A percentile compares a stretch with the other conserved stretches of the same genome.
These are phyloP conservation scores for Phacellophora camtschatica DNA, from an alignment of 30 jellyfish, hydroid and myxozoan genomes.

Conservation along the genomic window DNA sequence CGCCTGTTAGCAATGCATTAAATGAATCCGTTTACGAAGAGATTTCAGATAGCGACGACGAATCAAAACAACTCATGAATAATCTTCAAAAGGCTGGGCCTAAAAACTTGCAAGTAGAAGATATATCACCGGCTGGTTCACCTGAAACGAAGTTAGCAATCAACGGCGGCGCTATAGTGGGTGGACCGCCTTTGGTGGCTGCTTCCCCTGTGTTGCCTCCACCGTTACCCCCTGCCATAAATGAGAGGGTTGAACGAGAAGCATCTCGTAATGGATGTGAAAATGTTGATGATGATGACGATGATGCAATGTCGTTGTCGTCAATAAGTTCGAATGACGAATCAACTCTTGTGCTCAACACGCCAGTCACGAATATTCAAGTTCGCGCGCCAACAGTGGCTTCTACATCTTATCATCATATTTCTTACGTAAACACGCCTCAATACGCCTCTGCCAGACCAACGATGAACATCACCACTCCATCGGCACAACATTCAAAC, in stretches of 20 bases:
- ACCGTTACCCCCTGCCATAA: not conserved
- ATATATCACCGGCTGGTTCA: constrained; percentile 75
- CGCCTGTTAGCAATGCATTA: not conserved
- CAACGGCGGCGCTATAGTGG: not conserved
- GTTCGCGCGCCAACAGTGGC: constrained; percentile 3
- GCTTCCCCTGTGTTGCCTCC: not conserved
- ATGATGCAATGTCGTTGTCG: constrained; percentile 97
- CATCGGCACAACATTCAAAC: not conserved
- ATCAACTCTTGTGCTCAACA: constrained; percentile 70
- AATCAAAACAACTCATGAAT: not conserved
- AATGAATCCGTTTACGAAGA: constrained; percentile 69
- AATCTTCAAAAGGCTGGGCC: not conserved
- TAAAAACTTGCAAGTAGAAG: constrained; percentile 70
- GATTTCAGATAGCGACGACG: constrained; percentile 85
- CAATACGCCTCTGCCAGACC: constrained; percentile 19
- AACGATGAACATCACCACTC: not conserved
- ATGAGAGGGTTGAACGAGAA: not conserved
- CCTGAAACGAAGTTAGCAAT: constrained; percentile 39
- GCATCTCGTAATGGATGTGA: not conserved
- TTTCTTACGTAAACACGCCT: not conserved
- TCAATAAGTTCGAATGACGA: constrained; percentile 97
- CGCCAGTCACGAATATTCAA: constrained; percentile 51
- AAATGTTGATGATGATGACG: constrained; percentile 68
- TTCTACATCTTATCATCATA: not conserved
- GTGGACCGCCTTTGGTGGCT: not conserved